These are phyloP conservation scores for Doryteuthis pealeii DNA, from an alignment of 1,140 invertebrate species.

Conservation along the genomic window DNA sequence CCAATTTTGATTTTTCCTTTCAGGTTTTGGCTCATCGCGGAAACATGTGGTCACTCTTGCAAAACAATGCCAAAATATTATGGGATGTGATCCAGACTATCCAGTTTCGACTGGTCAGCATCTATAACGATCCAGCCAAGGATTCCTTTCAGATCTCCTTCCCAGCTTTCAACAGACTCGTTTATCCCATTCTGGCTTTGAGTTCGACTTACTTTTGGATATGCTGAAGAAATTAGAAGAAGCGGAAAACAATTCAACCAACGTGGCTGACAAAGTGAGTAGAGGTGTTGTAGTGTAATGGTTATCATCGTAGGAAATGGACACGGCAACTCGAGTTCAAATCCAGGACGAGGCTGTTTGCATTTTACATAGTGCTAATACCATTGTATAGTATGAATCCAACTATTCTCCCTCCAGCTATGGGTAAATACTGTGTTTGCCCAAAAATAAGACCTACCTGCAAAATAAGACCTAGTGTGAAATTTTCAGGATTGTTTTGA, in stretches of 20 bases:
- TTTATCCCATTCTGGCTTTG: slow-evolving; percentile 47
- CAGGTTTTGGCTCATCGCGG: slow-evolving; percentile 58
- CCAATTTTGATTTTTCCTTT: slow-evolving; percentile 15
- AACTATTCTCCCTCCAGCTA: too few species aligned
- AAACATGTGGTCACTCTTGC: slow-evolving; percentile 58
- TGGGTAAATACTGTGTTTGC: too few species aligned
- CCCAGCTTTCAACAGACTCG: slow-evolving; percentile 37
- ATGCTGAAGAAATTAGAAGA: slow-evolving; percentile 51
- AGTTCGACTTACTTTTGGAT: slow-evolving; percentile 55
- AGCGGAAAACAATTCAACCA: neutral
- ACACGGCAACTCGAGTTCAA: too few species aligned
- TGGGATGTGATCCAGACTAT: slow-evolving; percentile 58
- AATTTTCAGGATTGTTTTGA: too few species aligned
- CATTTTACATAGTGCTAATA: too few species aligned
- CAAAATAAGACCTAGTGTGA: too few species aligned
- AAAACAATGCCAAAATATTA: slow-evolving; percentile 52
- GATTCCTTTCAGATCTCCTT: slow-evolving; percentile 44
- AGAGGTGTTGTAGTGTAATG: too few species aligned
- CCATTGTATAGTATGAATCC: too few species aligned
- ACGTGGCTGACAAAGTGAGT: too few species aligned
- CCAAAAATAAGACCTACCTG: too few species aligned
- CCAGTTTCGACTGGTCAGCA: slow-evolving; percentile 41
- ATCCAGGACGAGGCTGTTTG: too few species aligned
- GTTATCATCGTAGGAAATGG: too few species aligned
- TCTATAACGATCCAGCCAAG: slow-evolving; percentile 24